Evolutionary conservation across 2,888 invertebrate genomes (phyloP), one percentile per base, ranked within the genome.

Genomic region (Trimorus sp.): DNA sequence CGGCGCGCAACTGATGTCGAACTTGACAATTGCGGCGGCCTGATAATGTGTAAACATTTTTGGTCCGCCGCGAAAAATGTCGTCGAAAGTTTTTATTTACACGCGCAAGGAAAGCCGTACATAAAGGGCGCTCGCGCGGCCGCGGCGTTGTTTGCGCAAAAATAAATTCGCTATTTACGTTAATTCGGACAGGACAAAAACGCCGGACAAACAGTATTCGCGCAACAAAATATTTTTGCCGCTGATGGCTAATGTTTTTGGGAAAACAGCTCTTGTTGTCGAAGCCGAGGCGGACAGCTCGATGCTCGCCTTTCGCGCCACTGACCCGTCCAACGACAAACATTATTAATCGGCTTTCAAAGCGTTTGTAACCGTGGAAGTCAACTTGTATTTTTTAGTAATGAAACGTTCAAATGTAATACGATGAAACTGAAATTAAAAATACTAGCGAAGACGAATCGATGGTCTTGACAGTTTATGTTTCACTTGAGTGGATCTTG

Each of bases 1-100:
- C 53, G 16, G 26, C 53, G 51, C 59, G 60, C 53, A 75, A 66
- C 53, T 66, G 66, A 37, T 38, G 54, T 68, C 68, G 56, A 76
- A 76, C 68, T 76, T 69, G n/a, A 49, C 62, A 69, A 76, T 76
- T 69, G 69, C 62, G 68, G 14, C 69, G 37, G 69, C 42, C 69
- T 56, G 62, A 76, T 62, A 76, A 75, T 66, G 75, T 66, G 75
- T 66, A 75, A 75, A 76, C 68, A 74, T 59, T 74, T 65, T 74
- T 63, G 66, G 73, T 63, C 49, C 26, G 48, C 14, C 38, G 16
- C 65, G 62, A 53, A 70, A 62, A 73, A 15, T 62, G 62, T 63
- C 56, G 54, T 26, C 56, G 54, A 37, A 74, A 54, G 56, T 74
- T 74, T 74, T 26, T 48, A 16, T 49, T 63, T 58, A 48, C 73